phyloP scores from a whole-genome alignment of 2,888 invertebrate species.

The Hyppa rectilinea region DNA sequence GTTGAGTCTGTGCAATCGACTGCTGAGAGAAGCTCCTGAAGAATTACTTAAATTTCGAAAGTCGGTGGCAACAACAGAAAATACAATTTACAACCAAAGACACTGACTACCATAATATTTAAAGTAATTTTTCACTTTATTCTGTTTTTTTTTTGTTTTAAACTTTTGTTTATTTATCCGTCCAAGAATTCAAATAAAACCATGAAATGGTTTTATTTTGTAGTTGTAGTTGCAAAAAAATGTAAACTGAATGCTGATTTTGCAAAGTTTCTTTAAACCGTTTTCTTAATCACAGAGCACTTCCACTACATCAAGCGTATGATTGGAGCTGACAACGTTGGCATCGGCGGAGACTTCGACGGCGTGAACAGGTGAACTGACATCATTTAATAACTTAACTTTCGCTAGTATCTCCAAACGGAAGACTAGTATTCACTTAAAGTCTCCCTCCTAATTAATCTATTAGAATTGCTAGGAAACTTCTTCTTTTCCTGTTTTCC shows the following conservation, averaged over 20 bases:
- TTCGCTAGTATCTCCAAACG: background rate
- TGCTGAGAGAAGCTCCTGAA: too few relatives aligned
- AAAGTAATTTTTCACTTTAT: too few relatives aligned
- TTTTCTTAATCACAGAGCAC: conserved; percentile 84
- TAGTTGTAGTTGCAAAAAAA: background rate
- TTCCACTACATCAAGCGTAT: conserved; percentile 92
- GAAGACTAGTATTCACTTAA: background rate
- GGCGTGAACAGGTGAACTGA: conserved; percentile 90
- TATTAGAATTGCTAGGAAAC: background rate
- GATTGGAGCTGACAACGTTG: conserved; percentile 91
- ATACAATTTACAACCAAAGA: too few relatives aligned
- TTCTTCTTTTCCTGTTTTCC: background rate
- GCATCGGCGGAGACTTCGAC: conserved; percentile 92
- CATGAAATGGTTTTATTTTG: too few relatives aligned
- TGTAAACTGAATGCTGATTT: conserved; percentile 7
- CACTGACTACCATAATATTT: too few relatives aligned
- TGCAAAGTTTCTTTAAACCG: background rate
- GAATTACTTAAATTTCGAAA: too few relatives aligned
- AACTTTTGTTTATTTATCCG: background rate
- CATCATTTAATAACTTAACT: background rate
- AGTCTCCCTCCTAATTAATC: background rate
- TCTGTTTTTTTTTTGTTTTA: too few relatives aligned
- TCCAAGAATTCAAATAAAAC: background rate
- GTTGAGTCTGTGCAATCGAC: background rate
- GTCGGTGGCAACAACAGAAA: too few relatives aligned